phyloP scores from a whole-genome alignment of 2,113 vertebrate species.

The Spea multiplicata region DNA sequence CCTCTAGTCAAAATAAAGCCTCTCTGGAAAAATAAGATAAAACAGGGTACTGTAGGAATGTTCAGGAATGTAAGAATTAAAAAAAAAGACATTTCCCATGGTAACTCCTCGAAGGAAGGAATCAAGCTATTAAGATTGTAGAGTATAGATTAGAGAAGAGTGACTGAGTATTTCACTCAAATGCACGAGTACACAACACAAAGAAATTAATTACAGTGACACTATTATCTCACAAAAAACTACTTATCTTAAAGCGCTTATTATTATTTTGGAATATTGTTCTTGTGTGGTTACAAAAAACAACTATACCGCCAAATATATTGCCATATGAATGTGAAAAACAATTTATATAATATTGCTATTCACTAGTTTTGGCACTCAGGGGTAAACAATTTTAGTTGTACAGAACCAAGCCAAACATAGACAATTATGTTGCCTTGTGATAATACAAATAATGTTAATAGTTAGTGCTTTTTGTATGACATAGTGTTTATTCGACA shows the following conservation, averaged over 20 bases:
- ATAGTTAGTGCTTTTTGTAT: too few species aligned
- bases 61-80: constrained; percentile 11
- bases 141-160: constrained; percentile 14
- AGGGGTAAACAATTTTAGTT: too few species aligned
- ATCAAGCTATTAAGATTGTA: constrained; percentile 33
- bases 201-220: constrained; percentile 16
- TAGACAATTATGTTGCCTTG: too few species aligned
- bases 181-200: neutral
- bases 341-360: too few species aligned
- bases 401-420: too few species aligned
- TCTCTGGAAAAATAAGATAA: constrained; percentile 34
- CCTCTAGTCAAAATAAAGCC: constrained; percentile 24
- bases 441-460: too few species aligned
- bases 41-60: constrained; percentile 15
- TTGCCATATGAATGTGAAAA: too few species aligned
- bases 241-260: constrained; percentile 12
- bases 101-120: constrained; percentile 27
- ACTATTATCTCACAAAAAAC: neutral
- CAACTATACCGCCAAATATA: too few species aligned
- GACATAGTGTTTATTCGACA: too few species aligned
- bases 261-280: too few species aligned
- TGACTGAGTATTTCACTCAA: neutral
- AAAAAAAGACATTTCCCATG: constrained; percentile 25
- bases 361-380: too few species aligned
- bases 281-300: too few species aligned